Percentiles rank a stretch among this genome's conserved stretches.
phyloP scores from a whole-genome alignment of 1,140 invertebrate genomes.

The Nasonia longicornis region DNA sequence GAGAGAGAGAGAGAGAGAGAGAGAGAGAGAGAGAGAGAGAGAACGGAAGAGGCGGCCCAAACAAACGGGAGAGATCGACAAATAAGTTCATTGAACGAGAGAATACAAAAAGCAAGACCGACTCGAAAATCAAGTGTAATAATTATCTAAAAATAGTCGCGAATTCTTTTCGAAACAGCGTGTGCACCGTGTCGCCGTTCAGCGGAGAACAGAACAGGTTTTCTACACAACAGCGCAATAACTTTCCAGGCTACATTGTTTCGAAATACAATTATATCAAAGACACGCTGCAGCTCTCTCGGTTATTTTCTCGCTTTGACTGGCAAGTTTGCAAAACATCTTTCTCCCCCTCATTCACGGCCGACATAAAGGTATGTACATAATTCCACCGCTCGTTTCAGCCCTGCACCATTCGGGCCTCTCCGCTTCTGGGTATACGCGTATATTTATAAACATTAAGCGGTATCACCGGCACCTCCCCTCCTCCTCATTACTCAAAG shows the following conservation, averaged over 20 bases:
- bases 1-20: background rate
- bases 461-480: background rate
- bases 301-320: background rate
- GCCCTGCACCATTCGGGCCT: background rate
- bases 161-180: background rate
- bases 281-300: background rate
- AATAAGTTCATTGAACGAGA: conserved; percentile 17
- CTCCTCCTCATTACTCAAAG: background rate
- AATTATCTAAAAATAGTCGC: background rate
- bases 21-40: background rate
- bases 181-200: background rate
- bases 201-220: background rate
- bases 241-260: background rate
- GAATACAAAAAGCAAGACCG: background rate
- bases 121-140: background rate
- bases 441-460: background rate
- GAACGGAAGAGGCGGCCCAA: background rate
- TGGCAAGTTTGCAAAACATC: background rate
- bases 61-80: background rate
- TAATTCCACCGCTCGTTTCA: background rate
- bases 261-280: background rate
- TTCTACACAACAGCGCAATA: no score
- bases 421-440: background rate
- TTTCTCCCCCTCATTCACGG: background rate
- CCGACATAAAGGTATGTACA: background rate